Conservation (phyloP, 1,140 invertebrate species). For the Nephotettix cincticeps region DNA sequence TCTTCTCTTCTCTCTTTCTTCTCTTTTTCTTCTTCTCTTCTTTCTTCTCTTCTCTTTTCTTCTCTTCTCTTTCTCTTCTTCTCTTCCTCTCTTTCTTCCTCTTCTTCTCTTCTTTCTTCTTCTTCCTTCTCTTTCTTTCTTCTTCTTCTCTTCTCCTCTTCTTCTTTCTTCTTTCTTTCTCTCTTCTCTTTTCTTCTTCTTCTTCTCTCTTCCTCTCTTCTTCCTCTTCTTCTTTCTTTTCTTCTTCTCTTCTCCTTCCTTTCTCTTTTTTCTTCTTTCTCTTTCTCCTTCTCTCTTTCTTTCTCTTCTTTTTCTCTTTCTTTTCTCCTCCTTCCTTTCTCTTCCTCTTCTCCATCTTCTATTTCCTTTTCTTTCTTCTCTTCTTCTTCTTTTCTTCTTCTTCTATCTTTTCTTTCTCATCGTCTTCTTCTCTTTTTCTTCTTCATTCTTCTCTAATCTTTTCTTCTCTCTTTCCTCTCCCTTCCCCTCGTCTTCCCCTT, state of each 20-base stretch:
- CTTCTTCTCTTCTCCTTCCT: conserved; percentile 14
- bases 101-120: conserved; percentile 9
- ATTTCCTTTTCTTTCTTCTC: conserved; percentile 26
- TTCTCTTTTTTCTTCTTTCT: conserved; percentile 36
- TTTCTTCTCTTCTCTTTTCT: not conserved
- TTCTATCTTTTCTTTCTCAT: conserved; percentile 34
- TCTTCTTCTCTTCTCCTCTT: not conserved
- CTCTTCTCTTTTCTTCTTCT: not conserved
- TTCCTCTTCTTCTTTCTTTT: not conserved
- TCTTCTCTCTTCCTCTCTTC: not conserved
- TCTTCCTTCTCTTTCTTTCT: not conserved
- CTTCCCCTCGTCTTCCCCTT: too few relatives aligned
- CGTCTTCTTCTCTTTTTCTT: conserved; percentile 35
- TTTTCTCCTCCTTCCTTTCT: conserved; percentile 41
- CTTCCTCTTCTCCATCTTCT: too few relatives aligned
- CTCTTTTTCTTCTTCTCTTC: conserved; percentile 21
- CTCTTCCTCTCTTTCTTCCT: not conserved
- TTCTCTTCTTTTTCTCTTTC: conserved; percentile 25
- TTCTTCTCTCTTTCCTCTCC: too few relatives aligned
- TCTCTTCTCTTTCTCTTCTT: conserved; percentile 2
- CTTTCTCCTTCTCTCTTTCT: not conserved
- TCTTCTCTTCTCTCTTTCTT: not conserved
- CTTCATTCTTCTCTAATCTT: too few relatives aligned
- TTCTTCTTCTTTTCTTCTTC: conserved; percentile 14
- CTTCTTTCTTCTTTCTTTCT: not conserved